Percentiles rank a stretch among this genome's conserved stretches.
phyloP scores from a whole-genome alignment of 2,797 vertebrate species.

The Coregonus sp. region DNA sequence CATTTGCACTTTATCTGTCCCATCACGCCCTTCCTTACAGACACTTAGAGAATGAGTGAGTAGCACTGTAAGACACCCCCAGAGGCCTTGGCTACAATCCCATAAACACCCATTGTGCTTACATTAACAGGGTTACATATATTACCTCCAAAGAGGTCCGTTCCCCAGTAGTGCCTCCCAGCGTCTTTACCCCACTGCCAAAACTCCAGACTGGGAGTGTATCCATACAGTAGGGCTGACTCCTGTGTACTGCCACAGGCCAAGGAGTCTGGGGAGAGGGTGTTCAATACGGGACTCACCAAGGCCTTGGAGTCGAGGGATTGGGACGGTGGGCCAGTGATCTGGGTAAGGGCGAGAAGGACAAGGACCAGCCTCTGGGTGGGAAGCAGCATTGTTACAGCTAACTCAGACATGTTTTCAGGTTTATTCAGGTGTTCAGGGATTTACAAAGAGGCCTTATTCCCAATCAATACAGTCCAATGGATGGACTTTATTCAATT shows the following conservation, averaged over 20 bases:
- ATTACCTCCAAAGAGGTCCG: constrained; percentile 63
- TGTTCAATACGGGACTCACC: constrained; percentile 15
- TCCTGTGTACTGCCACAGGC: constrained; percentile 44
- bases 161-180: constrained; percentile 71
- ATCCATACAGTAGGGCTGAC: constrained; percentile 18
- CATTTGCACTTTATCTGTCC: constrained; percentile 78
- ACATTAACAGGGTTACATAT: constrained; percentile 59
- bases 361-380: constrained; percentile 16
- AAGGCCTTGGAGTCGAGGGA: constrained; percentile 20
- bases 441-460: constrained; percentile 36
- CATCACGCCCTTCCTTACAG: constrained; percentile 52
- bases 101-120: constrained; percentile 33
- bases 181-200: constrained; percentile 69
- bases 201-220: constrained; percentile 49
- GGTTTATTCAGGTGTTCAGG: constrained; percentile 65
- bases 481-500: not conserved
- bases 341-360: constrained; percentile 3
- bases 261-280: constrained; percentile 44
- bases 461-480: constrained; percentile 11
- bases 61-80: constrained; percentile 36
- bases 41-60: constrained; percentile 36
- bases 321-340: not conserved
- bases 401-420: constrained; percentile 40
- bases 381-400: constrained; percentile 26
- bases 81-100: constrained; percentile 38